A percentile compares a stretch with the other conserved stretches of the same genome.
Conservation (phyloP, 2,113 vertebrate genomes). For the Aegypius monachus region DNA sequence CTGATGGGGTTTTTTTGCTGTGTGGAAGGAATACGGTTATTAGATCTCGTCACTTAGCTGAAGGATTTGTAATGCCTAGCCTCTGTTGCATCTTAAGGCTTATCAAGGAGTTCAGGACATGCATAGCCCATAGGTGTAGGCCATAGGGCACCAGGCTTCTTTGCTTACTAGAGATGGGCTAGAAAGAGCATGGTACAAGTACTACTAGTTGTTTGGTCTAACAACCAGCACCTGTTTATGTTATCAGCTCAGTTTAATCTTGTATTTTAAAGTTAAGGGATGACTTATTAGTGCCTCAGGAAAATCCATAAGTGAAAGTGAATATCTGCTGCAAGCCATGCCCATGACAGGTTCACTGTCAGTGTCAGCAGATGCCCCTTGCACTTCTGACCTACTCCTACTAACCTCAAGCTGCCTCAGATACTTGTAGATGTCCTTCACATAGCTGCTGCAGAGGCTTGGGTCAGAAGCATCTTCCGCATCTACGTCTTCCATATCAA, state of each 20-base stretch:
- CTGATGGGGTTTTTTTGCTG: conserved; percentile 78
- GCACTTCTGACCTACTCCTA: neutral
- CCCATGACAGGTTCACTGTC: neutral
- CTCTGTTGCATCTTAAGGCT: neutral
- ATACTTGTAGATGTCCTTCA: conserved; percentile 87
- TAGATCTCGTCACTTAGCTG: neutral
- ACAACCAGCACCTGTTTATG: neutral
- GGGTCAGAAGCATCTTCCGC: conserved; percentile 66
- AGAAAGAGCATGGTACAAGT: neutral
- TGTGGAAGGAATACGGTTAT: neutral
- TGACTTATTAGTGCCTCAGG: neutral
- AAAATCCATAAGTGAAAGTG: neutral
- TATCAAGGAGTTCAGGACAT: neutral
- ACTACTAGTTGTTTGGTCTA: neutral
- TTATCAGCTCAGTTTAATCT: neutral
- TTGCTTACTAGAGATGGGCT: neutral
- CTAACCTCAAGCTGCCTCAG: conserved; percentile 80
- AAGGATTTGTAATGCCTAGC: neutral
- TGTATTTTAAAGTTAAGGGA: neutral
- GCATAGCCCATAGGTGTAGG: neutral
- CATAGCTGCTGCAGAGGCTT: conserved; percentile 81
- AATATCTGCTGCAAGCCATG: neutral
- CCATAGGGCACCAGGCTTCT: neutral
- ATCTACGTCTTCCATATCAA: conserved; percentile 68
- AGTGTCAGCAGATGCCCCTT: neutral